Conservation (phyloP, 2,888 invertebrate genomes). For the Mylabris sibirica region DNA sequence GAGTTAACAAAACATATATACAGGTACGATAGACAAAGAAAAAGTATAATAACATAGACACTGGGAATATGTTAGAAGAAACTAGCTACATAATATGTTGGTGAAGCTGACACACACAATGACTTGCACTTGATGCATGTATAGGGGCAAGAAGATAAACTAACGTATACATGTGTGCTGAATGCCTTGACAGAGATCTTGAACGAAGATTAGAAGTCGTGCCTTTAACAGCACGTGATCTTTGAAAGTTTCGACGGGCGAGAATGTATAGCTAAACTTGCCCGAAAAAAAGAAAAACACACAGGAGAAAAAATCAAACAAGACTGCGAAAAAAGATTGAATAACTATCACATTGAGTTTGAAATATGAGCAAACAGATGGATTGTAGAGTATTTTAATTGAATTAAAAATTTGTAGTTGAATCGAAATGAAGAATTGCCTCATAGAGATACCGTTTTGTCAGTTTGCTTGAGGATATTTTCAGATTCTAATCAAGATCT, state of each 20-base stretch:
- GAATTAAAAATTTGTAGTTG: not conserved
- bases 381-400: conserved; percentile 1
- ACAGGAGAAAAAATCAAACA: not conserved
- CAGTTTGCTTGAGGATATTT: not conserved
- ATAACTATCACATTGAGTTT: not conserved
- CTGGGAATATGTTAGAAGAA: not conserved
- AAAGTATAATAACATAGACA: not conserved
- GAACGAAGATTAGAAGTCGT: conserved; percentile 10
- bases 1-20: not conserved
- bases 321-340: not conserved
- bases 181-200: conserved; percentile 10
- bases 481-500: not conserved
- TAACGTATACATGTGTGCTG: conserved; percentile 13
- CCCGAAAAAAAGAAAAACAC: not conserved
- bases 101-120: conserved; percentile 10
- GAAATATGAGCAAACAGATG: not conserved
- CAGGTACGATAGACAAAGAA: not conserved
- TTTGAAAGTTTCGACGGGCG: conserved; percentile 9
- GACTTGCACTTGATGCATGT: conserved; percentile 11
- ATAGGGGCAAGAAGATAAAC: conserved; percentile 11
- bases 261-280: not conserved
- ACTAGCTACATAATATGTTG: conserved; percentile 12
- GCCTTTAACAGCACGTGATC: conserved; percentile 11
- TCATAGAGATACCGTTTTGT: conserved; percentile 1
- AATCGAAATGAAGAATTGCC: conserved; percentile 3